Base-by-base conservation (phyloP, 2,113 vertebrate genomes). In the Tursiops truncatus region DNA sequence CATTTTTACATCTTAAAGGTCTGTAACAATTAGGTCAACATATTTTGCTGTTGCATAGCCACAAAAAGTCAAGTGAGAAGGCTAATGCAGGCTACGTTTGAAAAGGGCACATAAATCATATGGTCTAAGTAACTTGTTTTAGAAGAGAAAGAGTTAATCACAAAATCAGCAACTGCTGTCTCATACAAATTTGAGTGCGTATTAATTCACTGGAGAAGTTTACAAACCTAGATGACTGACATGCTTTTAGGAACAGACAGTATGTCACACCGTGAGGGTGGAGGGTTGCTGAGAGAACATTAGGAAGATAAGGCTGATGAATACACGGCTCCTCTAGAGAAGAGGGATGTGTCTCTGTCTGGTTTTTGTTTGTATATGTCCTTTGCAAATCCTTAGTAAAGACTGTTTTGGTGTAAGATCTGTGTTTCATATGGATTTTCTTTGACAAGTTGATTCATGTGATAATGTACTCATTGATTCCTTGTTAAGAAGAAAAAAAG, bases 181-280 rank as follows among this genome's bases (percentile, higher is more conserved):
- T n/a, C 15, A 44, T 5, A 56, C 2, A 36, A 50, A 70, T 76
- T 10, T 56, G 31, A 70, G 9, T 65, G 21, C 2, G 6, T 21
- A 21, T 25, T 70, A 81, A 73, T 88, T 77, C 17, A 28, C 33
- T n/a, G 68, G 17, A 31, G 12, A 81, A 36, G 5, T 62, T 53
- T 56, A 18, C 41, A 56, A 63, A 33, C 28, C 25, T 56, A 76
- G 26, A 0, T 84, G 6, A 8, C 36, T 28, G n/a, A 21, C 3
- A 36, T 3, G 11, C 2, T 23, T 23, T 21, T n/a, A 74, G 3
- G 2, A 68, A 21, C 28, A 2, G 0, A 14, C n/a, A 8, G 4
- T 6, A 5, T 28, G 13, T 20, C 17, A 41, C 31, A 9, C 13
- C 60, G 6, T 3, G 0, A 1, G n/a, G 6, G 2, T 44, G 33